Conservation (phyloP, 2,888 invertebrate species). For the Aspidiotus rigidus region DNA sequence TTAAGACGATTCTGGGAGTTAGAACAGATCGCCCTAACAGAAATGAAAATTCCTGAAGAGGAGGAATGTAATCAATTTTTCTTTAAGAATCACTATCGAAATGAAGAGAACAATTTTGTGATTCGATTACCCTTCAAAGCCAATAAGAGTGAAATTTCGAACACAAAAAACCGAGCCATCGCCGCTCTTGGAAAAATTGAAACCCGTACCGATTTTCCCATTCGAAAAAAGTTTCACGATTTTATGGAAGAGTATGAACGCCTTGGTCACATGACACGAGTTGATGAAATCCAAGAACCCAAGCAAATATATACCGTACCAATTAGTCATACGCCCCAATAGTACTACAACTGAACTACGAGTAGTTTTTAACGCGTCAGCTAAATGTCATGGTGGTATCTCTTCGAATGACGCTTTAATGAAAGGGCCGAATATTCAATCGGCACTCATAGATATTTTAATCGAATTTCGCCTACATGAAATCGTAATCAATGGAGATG, state of each 20-base stretch:
- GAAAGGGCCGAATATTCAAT: neutral
- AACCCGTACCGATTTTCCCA: too few species aligned
- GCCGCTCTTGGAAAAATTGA: too few species aligned
- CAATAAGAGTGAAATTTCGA: too few species aligned
- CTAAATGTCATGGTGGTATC: neutral
- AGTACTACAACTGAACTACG: neutral
- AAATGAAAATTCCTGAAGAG: neutral
- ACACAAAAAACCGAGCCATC: too few species aligned
- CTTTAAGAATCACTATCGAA: neutral
- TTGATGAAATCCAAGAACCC: neutral
- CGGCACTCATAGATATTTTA: neutral
- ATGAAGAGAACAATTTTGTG: neutral
- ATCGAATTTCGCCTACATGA: neutral
- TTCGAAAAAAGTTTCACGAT: neutral
- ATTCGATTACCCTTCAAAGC: neutral
- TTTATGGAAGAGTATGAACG: conserved; percentile 7
- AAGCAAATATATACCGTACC: neutral
- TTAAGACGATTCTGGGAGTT: neutral
- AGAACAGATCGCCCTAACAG: neutral
- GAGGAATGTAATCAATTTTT: neutral
- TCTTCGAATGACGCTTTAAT: neutral
- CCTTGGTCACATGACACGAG: neutral
- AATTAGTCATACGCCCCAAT: neutral
- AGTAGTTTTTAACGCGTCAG: neutral
- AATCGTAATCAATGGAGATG: neutral